Percentiles rank a stretch among this genome's conserved stretches.
phyloP scores from a whole-genome alignment of 2,113 vertebrate species.

The Progne subis region DNA sequence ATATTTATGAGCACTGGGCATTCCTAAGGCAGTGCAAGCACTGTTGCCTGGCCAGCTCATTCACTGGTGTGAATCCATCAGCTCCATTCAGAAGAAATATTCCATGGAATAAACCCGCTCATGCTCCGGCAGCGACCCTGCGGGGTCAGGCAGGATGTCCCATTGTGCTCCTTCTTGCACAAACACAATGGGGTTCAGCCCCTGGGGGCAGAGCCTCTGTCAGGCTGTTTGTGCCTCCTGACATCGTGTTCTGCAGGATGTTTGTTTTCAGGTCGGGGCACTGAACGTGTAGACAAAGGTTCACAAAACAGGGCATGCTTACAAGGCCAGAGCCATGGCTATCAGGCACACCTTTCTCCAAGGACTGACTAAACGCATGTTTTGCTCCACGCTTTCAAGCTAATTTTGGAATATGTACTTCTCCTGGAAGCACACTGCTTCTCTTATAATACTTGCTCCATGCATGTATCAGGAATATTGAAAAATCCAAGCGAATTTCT shows the following conservation, averaged over 20 bases:
- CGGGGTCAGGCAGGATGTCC: slow-evolving; percentile 1
- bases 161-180: slow-evolving; percentile 25
- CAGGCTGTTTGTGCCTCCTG: not conserved
- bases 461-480: not conserved
- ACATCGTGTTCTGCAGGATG: slow-evolving; percentile 33
- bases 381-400: not conserved
- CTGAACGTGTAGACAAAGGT: not conserved
- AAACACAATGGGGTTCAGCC: slow-evolving; percentile 36
- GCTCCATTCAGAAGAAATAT: not conserved
- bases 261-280: slow-evolving; percentile 61
- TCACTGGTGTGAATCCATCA: not conserved
- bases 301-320: not conserved
- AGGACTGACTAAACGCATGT: not conserved
- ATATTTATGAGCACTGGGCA: not conserved
- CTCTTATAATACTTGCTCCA: not conserved
- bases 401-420: not conserved
- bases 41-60: not conserved
- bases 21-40: not conserved
- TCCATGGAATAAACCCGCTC: not conserved
- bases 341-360: not conserved
- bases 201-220: slow-evolving; percentile 6
- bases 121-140: not conserved
- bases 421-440: not conserved
- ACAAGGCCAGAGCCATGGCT: not conserved
- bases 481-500: not conserved